Conservation (phyloP, 2,797 vertebrate genomes). For the Macropus fuliginosus region DNA sequence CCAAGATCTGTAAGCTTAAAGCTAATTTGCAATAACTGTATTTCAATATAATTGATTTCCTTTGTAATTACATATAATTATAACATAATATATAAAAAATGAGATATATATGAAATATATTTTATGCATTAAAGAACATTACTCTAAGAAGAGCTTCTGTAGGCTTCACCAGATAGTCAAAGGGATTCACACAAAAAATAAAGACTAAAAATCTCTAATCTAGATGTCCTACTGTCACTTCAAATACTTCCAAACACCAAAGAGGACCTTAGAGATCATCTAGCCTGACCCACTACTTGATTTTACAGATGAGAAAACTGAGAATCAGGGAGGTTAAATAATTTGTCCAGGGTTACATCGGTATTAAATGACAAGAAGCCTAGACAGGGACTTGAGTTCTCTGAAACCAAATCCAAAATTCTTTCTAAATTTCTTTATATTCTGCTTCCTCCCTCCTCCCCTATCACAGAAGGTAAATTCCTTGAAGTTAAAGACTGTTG, state of each 20-base stretch:
- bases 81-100: background rate
- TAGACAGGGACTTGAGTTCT: background rate
- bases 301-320: background rate
- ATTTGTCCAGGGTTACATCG: background rate
- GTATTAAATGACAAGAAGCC: background rate
- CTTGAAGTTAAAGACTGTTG: background rate
- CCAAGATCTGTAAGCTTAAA: background rate
- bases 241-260: background rate
- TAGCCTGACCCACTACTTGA: background rate
- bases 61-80: background rate
- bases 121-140: background rate
- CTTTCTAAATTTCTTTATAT: background rate
- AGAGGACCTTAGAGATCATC: background rate
- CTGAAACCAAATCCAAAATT: background rate
- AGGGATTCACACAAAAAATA: background rate
- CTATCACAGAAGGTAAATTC: background rate
- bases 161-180: background rate
- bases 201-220: background rate
- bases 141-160: background rate
- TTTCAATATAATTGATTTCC: background rate
- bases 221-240: background rate
- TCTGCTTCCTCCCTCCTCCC: background rate
- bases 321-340: background rate
- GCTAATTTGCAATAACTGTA: background rate
- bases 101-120: background rate